A percentile compares a stretch with the other conserved stretches of the same genome.
Conservation (phyloP, 2,888 invertebrate genomes). For the Acanthosepion lycidas region DNA sequence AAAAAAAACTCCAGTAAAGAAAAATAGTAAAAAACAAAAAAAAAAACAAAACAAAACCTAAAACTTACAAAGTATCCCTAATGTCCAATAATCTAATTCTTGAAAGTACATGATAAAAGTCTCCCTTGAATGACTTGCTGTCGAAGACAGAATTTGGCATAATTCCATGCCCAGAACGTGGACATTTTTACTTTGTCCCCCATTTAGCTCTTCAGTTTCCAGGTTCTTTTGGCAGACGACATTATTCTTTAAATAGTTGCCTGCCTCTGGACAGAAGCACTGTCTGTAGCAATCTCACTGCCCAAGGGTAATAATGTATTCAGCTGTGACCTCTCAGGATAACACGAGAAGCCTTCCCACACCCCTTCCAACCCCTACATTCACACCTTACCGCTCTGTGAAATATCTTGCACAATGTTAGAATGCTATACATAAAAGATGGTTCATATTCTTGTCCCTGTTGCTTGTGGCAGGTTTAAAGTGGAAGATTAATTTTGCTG, state of each 20-base stretch:
- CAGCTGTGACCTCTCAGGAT: not conserved
- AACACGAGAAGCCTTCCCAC: not conserved
- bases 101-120: not conserved
- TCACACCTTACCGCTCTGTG: not conserved
- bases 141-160: conserved; percentile 10
- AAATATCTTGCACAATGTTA: not conserved
- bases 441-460: not conserved
- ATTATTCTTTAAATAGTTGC: not conserved
- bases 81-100: conserved; percentile 14
- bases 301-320: conserved; percentile 33
- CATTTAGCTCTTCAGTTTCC: conserved; percentile 21
- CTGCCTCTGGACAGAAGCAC: conserved; percentile 1
- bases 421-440: not conserved
- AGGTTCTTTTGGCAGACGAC: conserved; percentile 33
- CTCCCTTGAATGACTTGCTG: not conserved
- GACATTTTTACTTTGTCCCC: conserved; percentile 22
- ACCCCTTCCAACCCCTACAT: not conserved
- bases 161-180: not conserved
- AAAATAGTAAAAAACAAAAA: not conserved
- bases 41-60: not conserved
- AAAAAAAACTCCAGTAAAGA: not conserved
- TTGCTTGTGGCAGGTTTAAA: not conserved
- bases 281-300: not conserved
- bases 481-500: not conserved
- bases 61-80: not conserved